These are phyloP conservation scores for Micromys minutus DNA, from an alignment of 2,113 vertebrate genomes.

Conservation along the genomic window DNA sequence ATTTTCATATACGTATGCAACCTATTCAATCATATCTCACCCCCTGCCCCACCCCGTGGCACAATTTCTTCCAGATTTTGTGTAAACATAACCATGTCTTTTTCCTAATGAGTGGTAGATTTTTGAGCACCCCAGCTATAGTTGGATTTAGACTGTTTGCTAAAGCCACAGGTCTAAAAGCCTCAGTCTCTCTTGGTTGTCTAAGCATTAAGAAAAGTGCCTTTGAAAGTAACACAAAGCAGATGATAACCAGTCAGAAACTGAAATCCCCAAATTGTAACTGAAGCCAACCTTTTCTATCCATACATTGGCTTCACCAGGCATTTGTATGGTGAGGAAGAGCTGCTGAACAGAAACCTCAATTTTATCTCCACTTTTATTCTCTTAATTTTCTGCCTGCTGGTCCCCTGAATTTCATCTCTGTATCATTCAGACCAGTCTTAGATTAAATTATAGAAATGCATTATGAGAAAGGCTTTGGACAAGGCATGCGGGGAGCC, in stretches of 20 bases:
- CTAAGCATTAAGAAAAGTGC: background rate
- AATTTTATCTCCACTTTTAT: conserved; percentile 40
- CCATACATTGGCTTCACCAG: background rate
- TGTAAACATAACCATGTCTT: background rate
- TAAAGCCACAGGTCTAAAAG: no score
- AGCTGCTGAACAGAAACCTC: background rate
- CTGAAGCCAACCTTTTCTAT: background rate
- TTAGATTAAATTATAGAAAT: background rate
- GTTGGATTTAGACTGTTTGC: background rate
- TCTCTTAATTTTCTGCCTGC: background rate
- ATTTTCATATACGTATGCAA: background rate
- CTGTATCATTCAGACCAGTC: background rate
- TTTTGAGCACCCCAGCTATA: background rate
- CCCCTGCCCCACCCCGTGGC: no score
- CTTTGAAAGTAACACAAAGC: background rate
- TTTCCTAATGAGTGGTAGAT: background rate
- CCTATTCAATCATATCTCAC: background rate
- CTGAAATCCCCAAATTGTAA: background rate
- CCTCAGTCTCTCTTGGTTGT: background rate
- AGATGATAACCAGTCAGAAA: no score
- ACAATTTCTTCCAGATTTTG: no score
- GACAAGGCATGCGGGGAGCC: background rate
- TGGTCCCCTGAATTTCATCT: background rate
- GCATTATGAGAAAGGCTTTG: background rate
- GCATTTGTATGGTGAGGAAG: background rate